phyloP scores from a whole-genome alignment of 2,888 invertebrate genomes.

The Automeris io region DNA sequence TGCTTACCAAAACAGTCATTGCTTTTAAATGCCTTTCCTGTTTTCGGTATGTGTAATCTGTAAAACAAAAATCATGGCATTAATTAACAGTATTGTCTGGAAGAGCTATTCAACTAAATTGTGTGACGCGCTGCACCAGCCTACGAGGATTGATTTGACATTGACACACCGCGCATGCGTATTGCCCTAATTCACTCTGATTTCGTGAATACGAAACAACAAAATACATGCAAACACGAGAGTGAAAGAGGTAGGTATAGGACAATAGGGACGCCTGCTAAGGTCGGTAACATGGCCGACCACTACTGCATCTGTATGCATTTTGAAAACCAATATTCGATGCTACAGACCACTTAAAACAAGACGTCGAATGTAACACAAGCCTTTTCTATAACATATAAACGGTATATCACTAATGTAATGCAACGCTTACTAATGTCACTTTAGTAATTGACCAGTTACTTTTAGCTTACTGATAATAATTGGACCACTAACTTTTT shows the following conservation, averaged over 20 bases:
- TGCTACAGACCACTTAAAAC: too few relatives aligned
- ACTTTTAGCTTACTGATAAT: too few relatives aligned
- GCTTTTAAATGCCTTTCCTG: slow-evolving; percentile 20
- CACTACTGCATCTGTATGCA: slow-evolving; percentile 63
- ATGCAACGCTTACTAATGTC: too few relatives aligned
- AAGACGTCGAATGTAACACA: too few relatives aligned
- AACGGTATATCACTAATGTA: too few relatives aligned
- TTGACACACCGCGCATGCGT: slow-evolving; percentile 73
- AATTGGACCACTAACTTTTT: too few relatives aligned
- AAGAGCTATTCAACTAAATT: slow-evolving; percentile 27
- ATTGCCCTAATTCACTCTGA: slow-evolving; percentile 62
- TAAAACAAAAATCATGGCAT: slow-evolving; percentile 32
- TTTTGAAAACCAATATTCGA: slow-evolving; percentile 35
- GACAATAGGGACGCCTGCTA: slow-evolving; percentile 30
- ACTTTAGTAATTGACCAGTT: too few relatives aligned
- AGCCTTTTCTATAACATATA: too few relatives aligned
- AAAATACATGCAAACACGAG: slow-evolving; percentile 24
- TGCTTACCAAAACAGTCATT: slow-evolving; percentile 21
- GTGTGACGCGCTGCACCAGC: slow-evolving; percentile 64
- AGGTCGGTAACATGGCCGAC: slow-evolving; percentile 66
- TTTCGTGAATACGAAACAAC: slow-evolving; percentile 36
- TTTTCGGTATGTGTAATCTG: slow-evolving; percentile 23
- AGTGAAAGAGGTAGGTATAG: slow-evolving; percentile 35
- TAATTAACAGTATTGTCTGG: slow-evolving; percentile 26
- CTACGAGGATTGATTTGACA: slow-evolving; percentile 75